Evolutionary conservation across 2,113 vertebrate species (phyloP), one percentile per base, ranked within the genome.

Genomic region (Gallinago paraguaiae): DNA sequence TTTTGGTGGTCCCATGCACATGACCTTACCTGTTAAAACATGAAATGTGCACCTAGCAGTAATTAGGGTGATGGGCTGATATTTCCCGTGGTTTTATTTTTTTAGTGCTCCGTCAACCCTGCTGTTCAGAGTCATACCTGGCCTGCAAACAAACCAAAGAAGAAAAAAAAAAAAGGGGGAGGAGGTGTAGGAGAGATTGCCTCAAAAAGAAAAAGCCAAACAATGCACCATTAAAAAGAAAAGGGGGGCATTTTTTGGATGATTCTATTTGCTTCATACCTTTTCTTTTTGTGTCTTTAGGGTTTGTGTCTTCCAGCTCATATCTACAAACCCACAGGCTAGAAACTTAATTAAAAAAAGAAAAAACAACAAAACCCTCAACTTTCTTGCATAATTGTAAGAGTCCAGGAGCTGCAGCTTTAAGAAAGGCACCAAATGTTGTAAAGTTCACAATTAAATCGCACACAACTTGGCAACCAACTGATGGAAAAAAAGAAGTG

Each of bases 391-490:
- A 27, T 75, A 96, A 84, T 37, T 59, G 45, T 54, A 1, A 2
- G 37, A 79, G 51, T 88, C 33, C 64, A 45, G 85, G 69, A 92
- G 60, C 75, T 88, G 68, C 82, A 77, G 76, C 93, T 96, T 96
- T 82, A 92, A 94, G 90, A 86, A 82, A 61, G 50, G 59, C 68
- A 86, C 28, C 51, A 37, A 80, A 79, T 23, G 63, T 56, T 51
- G 50, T 70, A 11, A 87, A 72, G 79, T 80, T 83, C 71, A 51
- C 68, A 61, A 67, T 69, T 72, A 80, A 91, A 95, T 85, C 87
- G 57, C 75, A n/a, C 3, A 22, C 33, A 57, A 82, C 71, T 82
- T 46, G 84, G 75, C 63, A 92, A 72, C 67, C 57, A 48, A 60
- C 22, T 41, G 54, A 88, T 43, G 69, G 69, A 82, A 90, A 35